Base-by-base conservation (phyloP, 2,113 vertebrate species). In the Oreotrochilus melanogaster region DNA sequence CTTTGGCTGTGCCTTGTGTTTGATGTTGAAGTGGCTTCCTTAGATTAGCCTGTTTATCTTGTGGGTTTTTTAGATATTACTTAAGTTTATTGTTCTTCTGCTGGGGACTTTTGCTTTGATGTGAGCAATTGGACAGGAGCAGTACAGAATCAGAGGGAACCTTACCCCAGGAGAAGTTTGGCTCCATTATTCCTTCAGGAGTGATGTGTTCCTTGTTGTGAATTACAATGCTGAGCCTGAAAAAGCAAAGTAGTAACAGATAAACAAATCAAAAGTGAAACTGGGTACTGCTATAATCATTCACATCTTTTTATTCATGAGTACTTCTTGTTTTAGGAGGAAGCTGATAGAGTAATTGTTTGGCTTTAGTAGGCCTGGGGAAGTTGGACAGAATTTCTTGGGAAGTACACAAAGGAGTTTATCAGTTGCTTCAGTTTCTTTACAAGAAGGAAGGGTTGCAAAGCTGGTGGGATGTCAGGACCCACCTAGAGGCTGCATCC, bases 1-100 rank as follows among this genome's bases (percentile, higher is more conserved):
- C 22, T 53, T 48, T 48, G 22, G 48, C 11, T 78, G 0, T 72
- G 21, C 23, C 23, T 80, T 1, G 0, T 73, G 25, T 54, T 69
- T 27, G 51, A 13, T 81, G 18, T 53, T 85, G 45, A 75, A 94
- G n/a, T 78, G 28, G 17, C 14, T 91, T 91, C 23, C 14, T 54
- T 81, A 3, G 24, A 31, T 42, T 51, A 56, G 47, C 30, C 13
- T 48, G 6, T 42, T 86, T 50, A 10, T 65, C 72, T 86, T 56
- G 18, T 31, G 12, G 57, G 10, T 19, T 57, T 65, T 56, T 62
- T 2, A 12, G 65, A 14, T 50, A 70, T 4, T 33, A 8, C 28
- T 78, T 43, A 30, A 48, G 10, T 71, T 70, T 76, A 42, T 88
- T 83, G 35, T 57, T 53, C 24, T 80, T 86, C 37, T 86, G 39